A percentile compares a stretch with the other conserved stretches of the same genome.
Evolutionary conservation across 2,113 vertebrate species (phyloP).

Genomic region (Plecturocebus donacophilus): DNA sequence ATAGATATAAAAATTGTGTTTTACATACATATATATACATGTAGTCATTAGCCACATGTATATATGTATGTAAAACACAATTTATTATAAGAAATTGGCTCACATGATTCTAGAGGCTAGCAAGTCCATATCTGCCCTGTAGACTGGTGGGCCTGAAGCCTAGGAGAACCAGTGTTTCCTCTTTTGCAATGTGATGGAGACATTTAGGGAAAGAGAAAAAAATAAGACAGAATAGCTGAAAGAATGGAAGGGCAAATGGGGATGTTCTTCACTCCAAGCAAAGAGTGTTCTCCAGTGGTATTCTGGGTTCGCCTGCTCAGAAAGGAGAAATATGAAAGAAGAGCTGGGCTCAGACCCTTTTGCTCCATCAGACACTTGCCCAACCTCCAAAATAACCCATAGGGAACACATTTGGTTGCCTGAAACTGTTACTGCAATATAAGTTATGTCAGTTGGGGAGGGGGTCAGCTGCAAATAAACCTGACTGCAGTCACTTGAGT

Average conservation of each 20-base stretch:
- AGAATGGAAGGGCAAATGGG: neutral
- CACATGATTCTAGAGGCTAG: neutral
- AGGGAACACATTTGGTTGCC: neutral
- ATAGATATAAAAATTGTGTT: too few relatives aligned
- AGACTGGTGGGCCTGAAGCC: neutral
- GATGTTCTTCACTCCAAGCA: neutral
- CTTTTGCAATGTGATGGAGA: neutral
- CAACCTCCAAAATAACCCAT: neutral
- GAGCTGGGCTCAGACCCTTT: neutral
- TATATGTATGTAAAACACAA: too few relatives aligned
- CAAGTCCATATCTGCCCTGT: too few relatives aligned
- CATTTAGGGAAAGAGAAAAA: neutral
- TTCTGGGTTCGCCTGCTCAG: neutral
- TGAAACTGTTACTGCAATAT: neutral
- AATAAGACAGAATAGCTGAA: neutral
- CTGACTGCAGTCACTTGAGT: neutral
- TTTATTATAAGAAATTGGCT: neutral
- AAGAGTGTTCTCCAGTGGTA: neutral
- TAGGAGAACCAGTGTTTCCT: neutral
- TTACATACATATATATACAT: too few relatives aligned
- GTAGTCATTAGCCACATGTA: too few relatives aligned
- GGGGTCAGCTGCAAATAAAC: neutral
- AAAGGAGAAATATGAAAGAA: neutral
- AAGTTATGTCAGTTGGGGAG: neutral
- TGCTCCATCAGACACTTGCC: neutral